A percentile compares a stretch with the other conserved stretches of the same genome.
phyloP scores from a whole-genome alignment of 1,140 invertebrate genomes.

The Dreissena rostriformis region DNA sequence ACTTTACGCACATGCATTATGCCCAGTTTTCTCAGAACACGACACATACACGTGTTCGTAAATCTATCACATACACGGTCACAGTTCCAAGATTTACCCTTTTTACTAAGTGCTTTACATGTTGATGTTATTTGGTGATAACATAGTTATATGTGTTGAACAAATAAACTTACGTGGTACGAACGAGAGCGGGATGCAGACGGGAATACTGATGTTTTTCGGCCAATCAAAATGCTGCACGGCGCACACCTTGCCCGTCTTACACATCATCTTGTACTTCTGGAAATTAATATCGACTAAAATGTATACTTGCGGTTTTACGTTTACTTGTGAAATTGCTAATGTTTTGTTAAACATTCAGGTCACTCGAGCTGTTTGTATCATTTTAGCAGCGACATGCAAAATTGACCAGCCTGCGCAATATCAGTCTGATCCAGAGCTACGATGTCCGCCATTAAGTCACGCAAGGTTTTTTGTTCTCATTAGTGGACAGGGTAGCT shows the following conservation, averaged over 20 bases:
- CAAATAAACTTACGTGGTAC: slow-evolving; percentile 45
- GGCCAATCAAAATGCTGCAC: slow-evolving; percentile 55
- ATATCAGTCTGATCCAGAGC: background rate
- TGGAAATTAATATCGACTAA: slow-evolving; percentile 17
- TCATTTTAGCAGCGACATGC: background rate
- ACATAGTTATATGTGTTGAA: too few relatives aligned
- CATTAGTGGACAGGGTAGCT: too few relatives aligned
- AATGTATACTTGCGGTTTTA: background rate
- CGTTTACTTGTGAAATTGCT: background rate
- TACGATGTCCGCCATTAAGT: background rate
- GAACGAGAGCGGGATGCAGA: slow-evolving; percentile 49
- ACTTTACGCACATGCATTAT: too few relatives aligned
- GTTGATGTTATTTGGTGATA: too few relatives aligned
- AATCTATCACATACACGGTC: too few relatives aligned
- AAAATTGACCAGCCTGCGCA: background rate
- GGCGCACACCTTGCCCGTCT: slow-evolving; percentile 50
- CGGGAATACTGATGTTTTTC: slow-evolving; percentile 51
- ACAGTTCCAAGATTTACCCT: too few relatives aligned
- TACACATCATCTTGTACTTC: slow-evolving; percentile 57
- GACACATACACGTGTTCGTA: too few relatives aligned
- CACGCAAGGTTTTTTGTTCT: background rate
- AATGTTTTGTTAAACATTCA: background rate
- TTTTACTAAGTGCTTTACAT: too few relatives aligned
- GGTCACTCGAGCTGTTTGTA: background rate
- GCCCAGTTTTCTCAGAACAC: too few relatives aligned